Conservation (phyloP, 2,113 vertebrate species). For the Manacus vitellinus region DNA sequence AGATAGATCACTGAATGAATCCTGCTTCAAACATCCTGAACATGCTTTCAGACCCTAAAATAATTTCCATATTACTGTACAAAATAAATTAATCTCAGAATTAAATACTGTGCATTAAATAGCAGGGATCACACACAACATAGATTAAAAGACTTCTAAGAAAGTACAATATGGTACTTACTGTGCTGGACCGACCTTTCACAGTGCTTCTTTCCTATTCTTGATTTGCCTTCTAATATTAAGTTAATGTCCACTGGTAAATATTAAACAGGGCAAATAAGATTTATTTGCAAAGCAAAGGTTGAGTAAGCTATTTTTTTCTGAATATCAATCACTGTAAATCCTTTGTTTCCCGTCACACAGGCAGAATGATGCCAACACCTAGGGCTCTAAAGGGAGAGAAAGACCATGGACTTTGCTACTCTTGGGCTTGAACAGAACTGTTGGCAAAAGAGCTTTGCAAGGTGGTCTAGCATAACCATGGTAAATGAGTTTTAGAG, state of each 20-base stretch:
- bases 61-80: background rate
- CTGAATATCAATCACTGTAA: background rate
- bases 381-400: background rate
- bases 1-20: background rate
- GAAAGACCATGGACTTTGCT: background rate
- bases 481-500: background rate
- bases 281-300: slow-evolving; percentile 15
- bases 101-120: background rate
- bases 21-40: background rate
- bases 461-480: background rate
- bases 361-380: background rate
- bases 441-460: background rate
- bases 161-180: slow-evolving; percentile 22
- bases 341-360: background rate
- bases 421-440: background rate
- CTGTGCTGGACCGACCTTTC: background rate
- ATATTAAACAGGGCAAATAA: slow-evolving; percentile 63
- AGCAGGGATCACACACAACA: background rate
- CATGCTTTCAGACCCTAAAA: background rate
- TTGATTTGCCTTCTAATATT: background rate
- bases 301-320: background rate
- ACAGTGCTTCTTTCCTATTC: background rate
- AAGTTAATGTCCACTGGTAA: slow-evolving; percentile 8
- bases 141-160: background rate
- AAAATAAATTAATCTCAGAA: background rate